Evolutionary conservation across 2,888 invertebrate genomes (phyloP), one percentile per base, ranked within the genome.

Genomic region (Junonia oenone): DNA sequence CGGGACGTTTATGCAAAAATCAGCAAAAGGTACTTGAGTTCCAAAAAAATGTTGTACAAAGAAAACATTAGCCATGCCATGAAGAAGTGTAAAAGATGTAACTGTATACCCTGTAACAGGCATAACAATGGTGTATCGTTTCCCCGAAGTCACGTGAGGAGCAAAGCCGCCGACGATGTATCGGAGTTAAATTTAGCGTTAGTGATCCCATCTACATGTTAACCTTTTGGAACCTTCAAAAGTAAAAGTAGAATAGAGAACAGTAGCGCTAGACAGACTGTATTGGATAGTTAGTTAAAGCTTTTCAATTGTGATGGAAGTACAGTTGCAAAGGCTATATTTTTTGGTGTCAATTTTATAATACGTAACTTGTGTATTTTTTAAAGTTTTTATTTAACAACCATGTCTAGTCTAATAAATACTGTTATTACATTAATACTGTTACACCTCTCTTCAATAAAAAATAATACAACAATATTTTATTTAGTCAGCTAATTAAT

Each of bases 151-250:
- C 70, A 68, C 69, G 66, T 63, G 61, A 55, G 47, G 58, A 55
- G 64, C 68, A 72, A 74, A 78, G 74, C 72, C 68, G 80, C 80
- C 83, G 79, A 70, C 73, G 74, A 73, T 73, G 74, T 66, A 60
- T 63, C 66, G 73, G 68, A 67, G 86, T 87, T 88, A 85, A 88
- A 89, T 90, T 89, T 87, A 88, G 87, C 86, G 87, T 83, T 78
- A 84, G 80, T 84, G 78, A 89, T 89, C 81, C 73, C 76, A 83
- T 86, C 73, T 77, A 67, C 67, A 72, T 75, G 69, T 66, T 67
- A 65, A 53, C 53, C 53, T 56, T 56, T 67, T 68, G 63, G 67
- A 67, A 69, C 66, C 59, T 68, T 73, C 68, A 73, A 82, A 80
- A 84, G 79, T 81, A 76, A 81, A 73, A 81, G 69, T 68, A 64